These are phyloP conservation scores for Platycheirus albimanus DNA, from an alignment of 2,888 invertebrate genomes.

Conservation along the genomic window DNA sequence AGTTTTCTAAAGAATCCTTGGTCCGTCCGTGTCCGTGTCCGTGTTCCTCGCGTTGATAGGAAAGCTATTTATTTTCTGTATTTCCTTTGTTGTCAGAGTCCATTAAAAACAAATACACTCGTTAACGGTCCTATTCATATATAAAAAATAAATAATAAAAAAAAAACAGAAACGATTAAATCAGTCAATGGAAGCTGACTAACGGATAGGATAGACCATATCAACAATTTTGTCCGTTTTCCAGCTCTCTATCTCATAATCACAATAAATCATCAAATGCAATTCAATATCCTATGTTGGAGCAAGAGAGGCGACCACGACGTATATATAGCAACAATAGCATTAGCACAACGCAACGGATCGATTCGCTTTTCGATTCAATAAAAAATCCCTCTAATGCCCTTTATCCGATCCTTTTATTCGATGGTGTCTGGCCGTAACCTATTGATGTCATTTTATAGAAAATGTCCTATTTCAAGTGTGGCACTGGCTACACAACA, in stretches of 20 bases:
- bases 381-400: conserved; percentile 67
- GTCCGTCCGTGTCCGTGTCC: no score
- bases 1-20: no score
- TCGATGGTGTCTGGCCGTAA: conserved; percentile 66
- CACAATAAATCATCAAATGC: conserved; percentile 66
- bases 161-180: background rate
- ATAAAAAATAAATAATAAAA: no score
- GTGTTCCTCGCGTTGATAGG: no score
- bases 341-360: background rate
- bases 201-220: background rate
- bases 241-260: conserved; percentile 43
- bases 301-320: no score
- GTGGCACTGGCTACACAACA: no score
- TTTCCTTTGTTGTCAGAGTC: no score
- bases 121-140: no score
- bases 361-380: conserved; percentile 62
- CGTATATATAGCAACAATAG: no score
- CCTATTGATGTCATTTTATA: conserved; percentile 67
- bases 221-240: conserved; percentile 13
- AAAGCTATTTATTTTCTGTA: no score
- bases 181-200: conserved; percentile 16
- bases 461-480: conserved; percentile 23
- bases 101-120: no score
- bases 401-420: conserved; percentile 65
- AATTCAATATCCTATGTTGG: conserved; percentile 66